Conservation (phyloP, 2,888 invertebrate genomes). For the Pachydiplax longipennis region DNA sequence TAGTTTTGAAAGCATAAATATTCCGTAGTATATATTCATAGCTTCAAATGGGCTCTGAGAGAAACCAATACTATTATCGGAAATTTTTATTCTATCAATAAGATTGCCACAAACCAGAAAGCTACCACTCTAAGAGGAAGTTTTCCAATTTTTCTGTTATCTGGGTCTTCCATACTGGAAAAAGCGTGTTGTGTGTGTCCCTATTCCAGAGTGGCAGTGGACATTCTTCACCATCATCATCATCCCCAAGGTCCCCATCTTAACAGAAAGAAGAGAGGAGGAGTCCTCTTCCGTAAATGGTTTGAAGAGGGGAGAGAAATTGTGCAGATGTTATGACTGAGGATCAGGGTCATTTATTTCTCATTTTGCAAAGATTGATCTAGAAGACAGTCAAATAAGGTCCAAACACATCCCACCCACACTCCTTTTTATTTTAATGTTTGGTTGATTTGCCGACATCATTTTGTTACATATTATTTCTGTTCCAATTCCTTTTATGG, state of each 20-base stretch:
- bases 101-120: slow-evolving; percentile 5
- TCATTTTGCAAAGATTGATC: neutral
- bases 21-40: no score
- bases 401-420: neutral
- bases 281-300: slow-evolving; percentile 10
- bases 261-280: slow-evolving; percentile 40
- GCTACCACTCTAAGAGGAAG: neutral
- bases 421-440: neutral
- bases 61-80: no score
- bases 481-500: neutral
- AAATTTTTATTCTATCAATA: no score
- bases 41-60: no score
- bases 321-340: neutral
- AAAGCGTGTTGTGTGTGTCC: slow-evolving; percentile 27
- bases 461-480: neutral
- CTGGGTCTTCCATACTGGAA: neutral
- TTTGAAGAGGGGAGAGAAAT: slow-evolving; percentile 11
- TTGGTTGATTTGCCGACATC: neutral
- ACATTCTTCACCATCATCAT: slow-evolving; percentile 22
- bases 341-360: slow-evolving; percentile 12
- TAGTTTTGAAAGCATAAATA: no score
- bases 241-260: slow-evolving; percentile 30
- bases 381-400: neutral
- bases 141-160: neutral
- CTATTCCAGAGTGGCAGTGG: slow-evolving; percentile 35